Evolutionary conservation across 2,113 vertebrate genomes (phyloP), one percentile per base, ranked within the genome.

Genomic region (Hiodon alosoides): DNA sequence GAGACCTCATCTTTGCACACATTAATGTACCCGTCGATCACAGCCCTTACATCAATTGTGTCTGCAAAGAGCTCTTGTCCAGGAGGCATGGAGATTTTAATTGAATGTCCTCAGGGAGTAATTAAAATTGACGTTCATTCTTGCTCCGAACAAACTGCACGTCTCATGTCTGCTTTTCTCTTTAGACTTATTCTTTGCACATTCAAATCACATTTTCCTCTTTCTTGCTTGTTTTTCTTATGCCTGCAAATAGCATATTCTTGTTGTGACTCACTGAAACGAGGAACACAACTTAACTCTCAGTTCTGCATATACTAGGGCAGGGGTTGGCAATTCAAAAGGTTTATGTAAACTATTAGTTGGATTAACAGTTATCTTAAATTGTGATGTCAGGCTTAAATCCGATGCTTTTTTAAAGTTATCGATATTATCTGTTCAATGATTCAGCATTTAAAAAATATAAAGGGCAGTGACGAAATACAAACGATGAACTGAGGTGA

Each of bases 11-110:
- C 57, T 16, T 3, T 17, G n/a, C 17, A 13, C 5, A 53, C 69
- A 48, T 71, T 60, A 60, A 5, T 71, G 70, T 31, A 16, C 46
- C 6, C 13, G 70, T 71, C 70, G 31, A 71, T 59, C 70, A 60
- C 3, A 48, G 57, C 14, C 17, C 46, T 60, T 46, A n/a, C 6
- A 31, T 58, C 6, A 16, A 58, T 57, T 31, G 4, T 58, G n/a
- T 55, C 54, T 10, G 7, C 16, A 71, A 47, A 46, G 53, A 58
- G 69, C 69, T 57, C 3, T 5, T 57, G 57, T 71, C 70, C 46
- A 9, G 13, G 7, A 48, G 7, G 14, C 11, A 7, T 2, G 17
- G 53, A 59, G 69, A 47, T 10, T 71, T 60, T 59, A 55, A 59
- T n/a, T 59, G 46, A 71, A 59, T 48, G 3, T 46, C 57, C 57